Evolutionary conservation across 2,797 vertebrate species (phyloP), one percentile per base, ranked within the genome.

Genomic region (Acanthiza pusilla): DNA sequence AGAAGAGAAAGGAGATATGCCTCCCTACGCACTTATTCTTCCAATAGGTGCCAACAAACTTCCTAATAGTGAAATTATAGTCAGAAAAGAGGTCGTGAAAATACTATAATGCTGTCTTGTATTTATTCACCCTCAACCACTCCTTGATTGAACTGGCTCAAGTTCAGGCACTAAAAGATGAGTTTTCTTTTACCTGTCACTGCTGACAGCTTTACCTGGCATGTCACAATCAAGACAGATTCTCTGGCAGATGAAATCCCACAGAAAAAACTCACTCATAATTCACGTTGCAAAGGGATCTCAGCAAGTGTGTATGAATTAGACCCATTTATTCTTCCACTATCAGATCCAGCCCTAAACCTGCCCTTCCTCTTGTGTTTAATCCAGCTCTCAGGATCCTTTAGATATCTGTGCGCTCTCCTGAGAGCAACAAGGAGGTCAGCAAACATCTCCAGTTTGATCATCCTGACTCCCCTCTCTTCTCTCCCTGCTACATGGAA

Each of bases 31-130:
- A 63, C 85, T 95, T 94, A 89, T 61, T 87, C 66, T 17, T 58
- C n/a, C 81, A 89, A 3, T 32, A 90, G 80, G 62, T 92, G 87
- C 74, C 88, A 95, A 79, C 74, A 82, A 88, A 91, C 81, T 96
- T 91, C 75, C 88, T 95, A 78, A 80, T 34, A 86, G 84, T 82
- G 67, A 80, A 89, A 77, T 91, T 80, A 89, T 29, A 78, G 73
- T 72, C 73, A 86, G 76, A 93, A 96, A 96, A 96, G 54, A 71
- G 55, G 21, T 58, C 73, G 74, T 76, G 81, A 91, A 96, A 94
- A 95, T 80, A 73, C 19, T 32, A 6, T 73, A 51, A 71, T 68
- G 23, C 54, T 38, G 27, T 84, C 85, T 47, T 89, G 45, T 88
- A 72, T 92, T 94, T 93, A 77, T 80, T 94, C 67, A 85, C 43